These are phyloP conservation scores for Falcunculus frontatus DNA, from an alignment of 2,113 vertebrate species.

Conservation along the genomic window DNA sequence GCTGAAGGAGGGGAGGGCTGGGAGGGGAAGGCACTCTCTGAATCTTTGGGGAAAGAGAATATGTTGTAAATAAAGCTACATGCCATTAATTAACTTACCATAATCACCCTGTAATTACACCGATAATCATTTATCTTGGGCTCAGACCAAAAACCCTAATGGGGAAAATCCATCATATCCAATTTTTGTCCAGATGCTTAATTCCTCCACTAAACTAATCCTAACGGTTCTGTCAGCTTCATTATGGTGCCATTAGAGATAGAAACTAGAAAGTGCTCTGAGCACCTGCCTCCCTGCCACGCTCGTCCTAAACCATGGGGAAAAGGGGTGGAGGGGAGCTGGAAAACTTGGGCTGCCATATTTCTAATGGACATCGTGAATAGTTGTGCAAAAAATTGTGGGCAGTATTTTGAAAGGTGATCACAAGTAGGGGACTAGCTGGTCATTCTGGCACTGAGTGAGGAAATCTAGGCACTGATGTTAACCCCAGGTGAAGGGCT, in stretches of 20 bases:
- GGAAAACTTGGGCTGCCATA: background rate
- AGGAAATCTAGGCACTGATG: background rate
- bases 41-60: slow-evolving; percentile 21
- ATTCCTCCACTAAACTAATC: slow-evolving; percentile 56
- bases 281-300: background rate
- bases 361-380: background rate
- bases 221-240: slow-evolving; percentile 32
- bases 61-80: slow-evolving; percentile 54
- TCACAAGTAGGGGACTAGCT: background rate
- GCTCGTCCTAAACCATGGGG: background rate
- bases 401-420: background rate
- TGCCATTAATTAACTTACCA: slow-evolving; percentile 54
- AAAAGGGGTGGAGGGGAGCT: background rate
- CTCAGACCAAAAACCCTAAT: slow-evolving; percentile 54
- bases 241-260: slow-evolving; percentile 24
- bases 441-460: background rate
- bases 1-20: background rate
- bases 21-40: background rate
- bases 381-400: background rate
- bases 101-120: slow-evolving; percentile 61
- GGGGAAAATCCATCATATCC: slow-evolving; percentile 62
- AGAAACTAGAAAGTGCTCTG: background rate
- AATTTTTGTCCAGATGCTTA: slow-evolving; percentile 67
- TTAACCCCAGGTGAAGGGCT: background rate
- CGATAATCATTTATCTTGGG: slow-evolving; percentile 63